Percentiles rank a stretch among this genome's conserved stretches.
phyloP scores from a whole-genome alignment of 2,888 invertebrate species.

The Pterostichus niger region DNA sequence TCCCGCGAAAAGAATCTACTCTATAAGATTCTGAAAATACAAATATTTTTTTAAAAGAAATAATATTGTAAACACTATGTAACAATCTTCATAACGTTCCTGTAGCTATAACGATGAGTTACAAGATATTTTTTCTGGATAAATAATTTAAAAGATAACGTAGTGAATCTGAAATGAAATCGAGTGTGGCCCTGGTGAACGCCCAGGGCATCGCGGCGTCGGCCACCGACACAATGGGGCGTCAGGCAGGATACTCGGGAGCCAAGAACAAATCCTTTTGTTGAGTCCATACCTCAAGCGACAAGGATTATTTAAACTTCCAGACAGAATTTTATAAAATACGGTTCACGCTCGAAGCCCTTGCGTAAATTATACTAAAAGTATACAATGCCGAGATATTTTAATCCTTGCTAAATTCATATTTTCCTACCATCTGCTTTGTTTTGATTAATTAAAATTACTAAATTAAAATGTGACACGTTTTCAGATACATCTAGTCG shows the following conservation, averaged over 20 bases:
- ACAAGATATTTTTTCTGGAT: too few species aligned
- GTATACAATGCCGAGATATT: slow-evolving; percentile 38
- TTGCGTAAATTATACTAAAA: slow-evolving; percentile 37
- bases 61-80: too few species aligned
- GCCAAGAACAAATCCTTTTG: slow-evolving; percentile 37
- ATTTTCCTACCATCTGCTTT: slow-evolving; percentile 7
- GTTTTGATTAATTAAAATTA: slow-evolving; percentile 50
- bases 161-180: too few species aligned
- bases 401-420: slow-evolving; percentile 40
- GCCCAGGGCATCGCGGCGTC: neutral
- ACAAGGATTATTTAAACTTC: slow-evolving; percentile 13
- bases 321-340: slow-evolving; percentile 29
- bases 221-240: slow-evolving; percentile 16
- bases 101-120: too few species aligned
- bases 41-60: too few species aligned
- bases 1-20: too few species aligned
- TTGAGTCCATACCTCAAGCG: slow-evolving; percentile 14
- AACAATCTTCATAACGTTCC: too few species aligned
- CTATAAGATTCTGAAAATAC: too few species aligned
- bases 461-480: slow-evolving; percentile 32
- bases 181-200: too few species aligned
- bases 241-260: neutral
- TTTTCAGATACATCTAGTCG: neutral
- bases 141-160: too few species aligned
- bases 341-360: slow-evolving; percentile 18